phyloP scores from a whole-genome alignment of 2,113 vertebrate genomes.

The Salvelinus namaycush region DNA sequence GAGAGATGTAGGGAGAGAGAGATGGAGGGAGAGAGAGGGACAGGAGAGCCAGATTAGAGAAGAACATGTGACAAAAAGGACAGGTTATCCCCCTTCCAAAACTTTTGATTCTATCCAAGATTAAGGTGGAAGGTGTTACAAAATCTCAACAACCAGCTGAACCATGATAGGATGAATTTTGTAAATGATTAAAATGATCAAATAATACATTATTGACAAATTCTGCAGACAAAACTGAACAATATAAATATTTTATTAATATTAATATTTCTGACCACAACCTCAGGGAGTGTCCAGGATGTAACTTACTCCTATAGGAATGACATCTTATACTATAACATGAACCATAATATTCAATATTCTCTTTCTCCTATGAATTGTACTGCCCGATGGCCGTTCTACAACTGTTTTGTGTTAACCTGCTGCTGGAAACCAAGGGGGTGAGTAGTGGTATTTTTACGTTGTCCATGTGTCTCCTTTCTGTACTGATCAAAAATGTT shows the following conservation, averaged over 20 bases:
- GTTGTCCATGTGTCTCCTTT: background rate
- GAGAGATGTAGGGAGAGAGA: background rate
- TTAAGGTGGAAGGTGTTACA: too few species aligned
- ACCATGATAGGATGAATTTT: background rate
- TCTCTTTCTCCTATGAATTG: slow-evolving; percentile 8
- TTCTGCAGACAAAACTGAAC: background rate
- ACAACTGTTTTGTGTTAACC: slow-evolving; percentile 6
- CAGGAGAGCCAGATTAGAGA: slow-evolving; percentile 68
- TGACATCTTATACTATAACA: background rate
- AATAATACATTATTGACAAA: too few species aligned
- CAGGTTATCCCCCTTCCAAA: slow-evolving; percentile 23
- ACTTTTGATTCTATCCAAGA: too few species aligned
- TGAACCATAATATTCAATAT: background rate
- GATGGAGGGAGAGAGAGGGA: slow-evolving; percentile 21
- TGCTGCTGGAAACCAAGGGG: slow-evolving; percentile 41
- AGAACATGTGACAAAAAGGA: slow-evolving; percentile 25
- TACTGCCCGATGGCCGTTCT: slow-evolving; percentile 4
- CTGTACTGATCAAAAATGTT: slow-evolving; percentile 25
- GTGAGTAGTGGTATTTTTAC: slow-evolving; percentile 43
- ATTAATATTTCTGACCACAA: too few species aligned
- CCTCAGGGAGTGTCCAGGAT: too few species aligned
- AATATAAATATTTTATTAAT: too few species aligned
- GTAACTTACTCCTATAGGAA: too few species aligned
- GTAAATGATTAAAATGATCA: background rate
- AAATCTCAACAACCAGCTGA: background rate